Evolutionary conservation across 2,113 vertebrate species (phyloP), one percentile per base, ranked within the genome.

Genomic region (Corydoras maculifer): DNA sequence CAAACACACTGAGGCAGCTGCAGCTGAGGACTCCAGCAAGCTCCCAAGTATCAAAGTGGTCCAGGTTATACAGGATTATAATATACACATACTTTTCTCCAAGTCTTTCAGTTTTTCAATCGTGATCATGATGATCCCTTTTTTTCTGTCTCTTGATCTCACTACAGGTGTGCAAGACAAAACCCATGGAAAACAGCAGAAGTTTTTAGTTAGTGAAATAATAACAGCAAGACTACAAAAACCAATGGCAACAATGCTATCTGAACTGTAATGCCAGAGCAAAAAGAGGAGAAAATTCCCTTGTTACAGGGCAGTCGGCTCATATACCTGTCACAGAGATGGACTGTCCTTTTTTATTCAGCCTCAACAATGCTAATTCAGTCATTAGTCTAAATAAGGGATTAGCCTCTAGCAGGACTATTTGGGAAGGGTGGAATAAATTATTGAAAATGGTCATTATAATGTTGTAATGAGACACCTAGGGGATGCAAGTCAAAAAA

Each of bases 321-420:
- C 67, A 70, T 69, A 81, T 77, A 79, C 77, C 69, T 77, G 75
- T 68, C 77, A 76, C 67, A 43, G 70, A 81, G 75, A 81, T 68
- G 25, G 66, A 72, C 61, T 35, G 65, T 15, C 55, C 65, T 55
- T 75, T 72, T 54, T 62, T 12, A 61, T 65, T 75, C 62, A 68
- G 77, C 73, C 68, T 57, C 55, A 60, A 43, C 31, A 31, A 50
- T 70, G 70, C 69, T 78, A 80, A 76, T 76, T 81, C 66, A 65
- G 68, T 75, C 75, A 80, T 78, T 81, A 80, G 75, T 83, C 77
- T 81, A 77, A 79, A 81, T 83, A 78, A 76, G 66, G 70, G 63
- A 70, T 72, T 76, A 62, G 69, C 80, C 75, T 59, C 55, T 69
- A 69, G 77, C 51, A 55, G 58, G 59, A 43, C 2, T 11, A 58